phyloP scores from a whole-genome alignment of 64 coral and sea anemone genomes.

The Catalaphyllia jardinei region DNA sequence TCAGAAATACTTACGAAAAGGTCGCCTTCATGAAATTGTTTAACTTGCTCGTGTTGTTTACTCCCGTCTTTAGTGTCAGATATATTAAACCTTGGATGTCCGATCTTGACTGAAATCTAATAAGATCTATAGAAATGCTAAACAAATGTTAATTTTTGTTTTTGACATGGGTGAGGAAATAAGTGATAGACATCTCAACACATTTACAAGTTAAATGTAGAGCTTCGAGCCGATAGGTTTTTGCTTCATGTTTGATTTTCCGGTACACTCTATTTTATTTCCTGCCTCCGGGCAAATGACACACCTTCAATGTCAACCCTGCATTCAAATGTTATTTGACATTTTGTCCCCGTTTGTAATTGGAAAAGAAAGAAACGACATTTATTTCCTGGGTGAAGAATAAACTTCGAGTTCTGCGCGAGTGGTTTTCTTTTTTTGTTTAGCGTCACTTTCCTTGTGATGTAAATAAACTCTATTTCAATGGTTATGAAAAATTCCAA shows the following conservation, averaged over 20 bases:
- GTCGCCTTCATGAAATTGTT: background rate
- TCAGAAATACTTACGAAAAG: background rate
- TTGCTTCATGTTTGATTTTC: background rate
- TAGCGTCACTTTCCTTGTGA: background rate
- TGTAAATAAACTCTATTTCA: background rate
- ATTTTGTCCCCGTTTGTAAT: background rate
- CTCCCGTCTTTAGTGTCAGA: background rate
- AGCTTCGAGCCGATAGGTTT: background rate
- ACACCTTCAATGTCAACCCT: constrained; percentile 1
- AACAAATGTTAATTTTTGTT: constrained; percentile 36
- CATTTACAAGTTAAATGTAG: constrained; percentile 1
- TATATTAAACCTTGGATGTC: background rate
- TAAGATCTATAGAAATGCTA: background rate
- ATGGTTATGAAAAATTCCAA: background rate
- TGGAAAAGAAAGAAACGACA: background rate
- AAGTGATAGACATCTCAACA: constrained; percentile 1
- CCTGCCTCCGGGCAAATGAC: constrained; percentile 4
- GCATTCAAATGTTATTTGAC: background rate
- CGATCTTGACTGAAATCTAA: background rate
- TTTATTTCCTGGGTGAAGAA: background rate
- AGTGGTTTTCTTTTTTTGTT: background rate
- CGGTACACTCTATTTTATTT: constrained; percentile 13
- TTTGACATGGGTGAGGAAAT: background rate
- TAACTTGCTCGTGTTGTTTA: background rate
- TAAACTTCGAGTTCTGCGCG: background rate